Base-by-base conservation (phyloP, 1,140 invertebrate species). In the Aradophagus sp. region DNA sequence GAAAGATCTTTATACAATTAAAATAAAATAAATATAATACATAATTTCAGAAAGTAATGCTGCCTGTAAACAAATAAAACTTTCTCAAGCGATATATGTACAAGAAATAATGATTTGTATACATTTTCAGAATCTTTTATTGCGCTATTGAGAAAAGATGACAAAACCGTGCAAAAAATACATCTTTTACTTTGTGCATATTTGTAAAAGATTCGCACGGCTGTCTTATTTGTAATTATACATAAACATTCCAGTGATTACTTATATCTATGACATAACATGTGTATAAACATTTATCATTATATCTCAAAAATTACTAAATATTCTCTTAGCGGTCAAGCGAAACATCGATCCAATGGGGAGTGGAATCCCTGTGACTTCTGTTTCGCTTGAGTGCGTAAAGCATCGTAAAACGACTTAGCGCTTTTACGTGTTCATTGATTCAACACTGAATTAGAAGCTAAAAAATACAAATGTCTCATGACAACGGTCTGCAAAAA, bases 221-320 rank as follows among this genome's bases (percentile, higher is more conserved):
- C 35, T 61, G 31, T 52, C 48, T 73, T 42, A 48, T 65, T 72
- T 53, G 35, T 69, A 56, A 69, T 69, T 74, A 66, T 74, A 79
- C 74, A 70, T 70, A 76, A 71, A 77, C 44, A 73, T 76, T 47
- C 76, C 56, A 73, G 76, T 77, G 76, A 62, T 74, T 76, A 73
- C 73, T 74, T 72, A 79, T 66, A 67, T 63, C 29, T 73, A 76
- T 74, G 48, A 6, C 31, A 27, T 73, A 79, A 77, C 73, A 77
- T 65, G 31, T 65, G 31, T 69, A 71, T 69, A 73, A 77, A 77
- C 62, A 75, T 70, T 74, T 74, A 72, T 67, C 23, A 56, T 53
- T 65, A 27, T 72, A 56, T 67, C 15, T 73, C 29, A 58, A 62
- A 68, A 52, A 55, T 41, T 45, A 50, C 13, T 41, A 39, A 53